Base-by-base conservation (phyloP, 2,888 invertebrate species). In the Allacma fusca region DNA sequence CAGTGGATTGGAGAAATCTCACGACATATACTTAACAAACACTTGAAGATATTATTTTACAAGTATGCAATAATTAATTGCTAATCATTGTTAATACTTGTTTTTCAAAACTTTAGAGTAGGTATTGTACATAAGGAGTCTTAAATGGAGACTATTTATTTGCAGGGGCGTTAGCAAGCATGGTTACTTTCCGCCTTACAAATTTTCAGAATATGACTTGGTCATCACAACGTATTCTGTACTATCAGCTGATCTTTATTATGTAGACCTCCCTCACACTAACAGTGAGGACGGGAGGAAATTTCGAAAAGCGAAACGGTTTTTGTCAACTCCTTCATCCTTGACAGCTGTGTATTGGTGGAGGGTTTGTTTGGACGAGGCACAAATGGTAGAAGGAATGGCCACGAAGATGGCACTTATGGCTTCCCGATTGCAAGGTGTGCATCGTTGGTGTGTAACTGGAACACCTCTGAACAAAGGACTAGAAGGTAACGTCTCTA, bases 281-380 rank as follows among this genome's bases (percentile, higher is more conserved):
- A 88, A 87, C 77, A 85, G 87, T 59, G 85, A 84, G 82, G 87
- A 87, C 81, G 86, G 87, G 76, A 59, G 84, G 19, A 77, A 85
- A 26, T 86, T 91, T 71, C 88, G 92, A 0, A 87, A 89, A 79
- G 88, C 90, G n/a, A 90, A 91, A 80, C 88, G 90, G 43, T 92
- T 91, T 82, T 88, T 91, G 86, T 88, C 90, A 0, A 88, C 90
- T 0, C 90, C 90, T 0, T 90, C 91, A 67, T 92, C 94, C 0
- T 86, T 94, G n/a, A 86, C 89, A 0, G 89, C 90, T 85, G 88
- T 94, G 0, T 87, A 90, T 70, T 94, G 93, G 92, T 93, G 93
- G 93, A 88, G 94, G 76, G 89, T 93, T 73, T 90, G 92, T 85
- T 87, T 93, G 29, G 94, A 94, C 86, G 94, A 94, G 87, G 93